These are phyloP conservation scores for Hiodon tergisus DNA, from an alignment of 2,113 vertebrate genomes.

Conservation along the genomic window DNA sequence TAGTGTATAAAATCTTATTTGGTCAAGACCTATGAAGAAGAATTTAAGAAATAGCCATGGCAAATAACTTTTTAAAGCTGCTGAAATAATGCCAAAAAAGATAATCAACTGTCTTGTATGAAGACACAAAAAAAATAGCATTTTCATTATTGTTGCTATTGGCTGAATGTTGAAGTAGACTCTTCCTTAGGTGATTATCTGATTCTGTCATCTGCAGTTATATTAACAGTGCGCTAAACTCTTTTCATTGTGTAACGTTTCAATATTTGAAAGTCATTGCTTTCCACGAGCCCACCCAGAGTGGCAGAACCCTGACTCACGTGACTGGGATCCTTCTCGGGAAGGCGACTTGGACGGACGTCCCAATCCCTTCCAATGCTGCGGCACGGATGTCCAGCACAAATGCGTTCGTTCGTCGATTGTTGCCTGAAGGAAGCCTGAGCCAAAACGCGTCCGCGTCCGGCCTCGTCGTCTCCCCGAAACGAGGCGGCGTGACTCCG, in stretches of 20 bases:
- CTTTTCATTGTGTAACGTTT: constrained; percentile 12
- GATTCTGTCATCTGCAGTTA: constrained; percentile 17
- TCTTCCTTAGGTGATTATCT: constrained; percentile 13
- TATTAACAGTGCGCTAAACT: constrained; percentile 1
- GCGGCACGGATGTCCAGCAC: neutral
- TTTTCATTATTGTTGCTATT: constrained; percentile 12
- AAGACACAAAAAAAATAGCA: constrained; percentile 5
- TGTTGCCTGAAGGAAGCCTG: neutral
- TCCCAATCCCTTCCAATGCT: constrained; percentile 1
- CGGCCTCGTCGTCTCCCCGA: constrained; percentile 75
- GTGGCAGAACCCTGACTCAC: neutral
- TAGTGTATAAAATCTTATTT: constrained; percentile 20
- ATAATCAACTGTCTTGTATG: constrained; percentile 23
- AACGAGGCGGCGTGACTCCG: constrained; percentile 96
- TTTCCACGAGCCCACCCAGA: neutral
- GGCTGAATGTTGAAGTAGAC: constrained; percentile 14
- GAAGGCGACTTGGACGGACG: neutral
- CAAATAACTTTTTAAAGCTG: constrained; percentile 56
- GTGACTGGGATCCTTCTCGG: neutral
- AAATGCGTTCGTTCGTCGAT: constrained; percentile 10
- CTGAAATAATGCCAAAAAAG: constrained; percentile 69
- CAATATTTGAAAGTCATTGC: constrained; percentile 18
- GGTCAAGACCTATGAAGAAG: constrained; percentile 57
- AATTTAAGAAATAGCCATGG: constrained; percentile 25
- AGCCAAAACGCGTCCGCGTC: constrained; percentile 44